A percentile compares a stretch with the other conserved stretches of the same genome.
Evolutionary conservation across 2,888 invertebrate genomes (phyloP).

Genomic region (Pollenia griseotomentosa): DNA sequence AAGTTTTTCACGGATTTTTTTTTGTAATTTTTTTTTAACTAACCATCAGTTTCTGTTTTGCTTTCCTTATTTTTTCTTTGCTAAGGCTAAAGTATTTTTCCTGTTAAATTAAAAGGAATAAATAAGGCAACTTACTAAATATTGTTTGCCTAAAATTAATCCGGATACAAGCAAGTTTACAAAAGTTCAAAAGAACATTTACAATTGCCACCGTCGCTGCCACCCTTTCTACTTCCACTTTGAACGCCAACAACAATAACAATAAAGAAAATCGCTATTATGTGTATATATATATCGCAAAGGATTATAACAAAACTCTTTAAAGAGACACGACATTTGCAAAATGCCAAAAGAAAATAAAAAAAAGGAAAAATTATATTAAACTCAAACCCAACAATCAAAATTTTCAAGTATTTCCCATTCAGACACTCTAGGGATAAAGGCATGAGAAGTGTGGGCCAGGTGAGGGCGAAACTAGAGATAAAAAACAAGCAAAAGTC

Average conservation of each 20-base stretch:
- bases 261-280: slow-evolving; percentile 54
- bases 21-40: slow-evolving; percentile 12
- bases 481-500: slow-evolving; percentile 22
- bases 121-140: slow-evolving; percentile 70
- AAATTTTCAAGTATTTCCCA: slow-evolving; percentile 68
- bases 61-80: neutral
- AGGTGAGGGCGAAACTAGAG: neutral
- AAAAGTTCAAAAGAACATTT: slow-evolving; percentile 69
- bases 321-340: slow-evolving; percentile 60
- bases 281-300: slow-evolving; percentile 20
- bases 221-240: neutral
- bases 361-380: slow-evolving; percentile 22
- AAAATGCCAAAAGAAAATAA: slow-evolving; percentile 38
- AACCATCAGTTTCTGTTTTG: slow-evolving; percentile 9
- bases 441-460: neutral
- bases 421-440: slow-evolving; percentile 62
- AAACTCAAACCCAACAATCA: slow-evolving; percentile 51
- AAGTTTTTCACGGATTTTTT: slow-evolving; percentile 50
- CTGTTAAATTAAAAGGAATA: slow-evolving; percentile 72
- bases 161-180: slow-evolving; percentile 74
- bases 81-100: slow-evolving; percentile 58
- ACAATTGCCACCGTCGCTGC: slow-evolving; percentile 44
- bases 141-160: slow-evolving; percentile 75
- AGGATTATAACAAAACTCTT: slow-evolving; percentile 64
- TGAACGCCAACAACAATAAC: slow-evolving; percentile 52